These are phyloP conservation scores for Scaptomyza tumidula DNA, from an alignment of 2,888 invertebrate genomes.

Conservation along the genomic window DNA sequence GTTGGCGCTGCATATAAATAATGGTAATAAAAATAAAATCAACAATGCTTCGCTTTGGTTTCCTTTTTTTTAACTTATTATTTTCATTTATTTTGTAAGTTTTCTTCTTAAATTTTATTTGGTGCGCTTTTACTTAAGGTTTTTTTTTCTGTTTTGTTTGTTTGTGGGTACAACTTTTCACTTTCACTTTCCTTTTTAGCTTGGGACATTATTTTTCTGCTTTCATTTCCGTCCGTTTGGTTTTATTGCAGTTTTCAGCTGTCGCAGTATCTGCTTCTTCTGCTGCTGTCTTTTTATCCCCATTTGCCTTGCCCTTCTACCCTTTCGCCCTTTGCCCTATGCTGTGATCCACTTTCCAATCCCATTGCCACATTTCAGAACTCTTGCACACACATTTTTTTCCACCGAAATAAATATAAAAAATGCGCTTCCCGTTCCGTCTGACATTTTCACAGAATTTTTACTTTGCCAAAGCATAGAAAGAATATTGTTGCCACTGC, in stretches of 20 bases:
- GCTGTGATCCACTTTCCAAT: conserved; percentile 35
- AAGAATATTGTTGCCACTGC: conserved; percentile 55
- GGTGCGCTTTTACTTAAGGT: conserved; percentile 41
- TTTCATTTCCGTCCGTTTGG: conserved; percentile 73
- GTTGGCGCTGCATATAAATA: conserved; percentile 56
- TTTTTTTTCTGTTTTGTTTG: conserved; percentile 24
- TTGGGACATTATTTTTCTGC: conserved; percentile 71
- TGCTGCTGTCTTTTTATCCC: conserved; percentile 1
- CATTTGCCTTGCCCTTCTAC: background rate
- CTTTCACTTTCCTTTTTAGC: conserved; percentile 67
- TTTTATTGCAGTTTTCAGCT: conserved; percentile 71
- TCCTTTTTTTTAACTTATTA: conserved; percentile 39
- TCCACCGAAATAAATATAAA: conserved; percentile 71
- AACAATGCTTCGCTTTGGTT: conserved; percentile 47
- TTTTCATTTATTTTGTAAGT: conserved; percentile 7
- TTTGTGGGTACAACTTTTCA: conserved; percentile 52
- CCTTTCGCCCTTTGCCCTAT: background rate
- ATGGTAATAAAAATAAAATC: conserved; percentile 74
- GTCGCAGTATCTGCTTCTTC: conserved; percentile 25
- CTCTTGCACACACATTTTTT: conserved; percentile 34
- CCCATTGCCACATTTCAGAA: conserved; percentile 12
- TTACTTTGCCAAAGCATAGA: conserved; percentile 51
- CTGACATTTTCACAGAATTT: conserved; percentile 64
- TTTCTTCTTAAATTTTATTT: conserved; percentile 12
- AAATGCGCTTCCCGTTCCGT: conserved; percentile 74